Evolutionary conservation across 2,797 vertebrate species (phyloP), one percentile per base, ranked within the genome.

Genomic region (Cephalopachus bancanus): DNA sequence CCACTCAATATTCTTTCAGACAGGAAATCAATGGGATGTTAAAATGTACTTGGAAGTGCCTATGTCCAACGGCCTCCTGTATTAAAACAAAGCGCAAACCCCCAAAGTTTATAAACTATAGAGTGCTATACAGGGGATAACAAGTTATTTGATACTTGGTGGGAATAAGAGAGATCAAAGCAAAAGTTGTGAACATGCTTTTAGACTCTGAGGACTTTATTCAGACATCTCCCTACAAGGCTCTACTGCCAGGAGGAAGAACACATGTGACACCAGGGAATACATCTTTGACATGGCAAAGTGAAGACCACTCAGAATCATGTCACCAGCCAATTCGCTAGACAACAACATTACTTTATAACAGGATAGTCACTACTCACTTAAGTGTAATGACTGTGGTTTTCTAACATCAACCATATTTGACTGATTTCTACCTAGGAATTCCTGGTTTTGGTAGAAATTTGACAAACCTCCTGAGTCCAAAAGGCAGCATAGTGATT

Each of bases 21-120:
- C 91, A 95, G 57, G 78, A 95, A 96, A 65, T 96, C 94, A 89
- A 75, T 79, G 62, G 57, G 97, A n/a, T 85, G 74, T 83, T 44
- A 93, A 81, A 65, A 64, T 0, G 0, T 44, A 71, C 85, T 91
- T 0, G 0, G 83, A 71, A 9, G 28, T 49, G 26, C 10, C 69
- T 89, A 0, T 16, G 19, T 67, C 2, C 53, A 92, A 17, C 19
- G 49, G 44, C 49, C 12, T 67, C 17, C 83, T 57, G 4, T 33
- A 24, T 26, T 57, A 85, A 94, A 78, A 83, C n/a, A 91, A 93
- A 89, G 22, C 16, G 30, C 22, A 55, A 80, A 65, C 1, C 11
- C 24, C 53, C 6, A 57, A 33, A 64, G 20, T 62, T 3, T 75
- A 7, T 80, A 60, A 69, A 51, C 55, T 28, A 11, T 26, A 15